Evolutionary conservation across 1,140 invertebrate species (phyloP).

Genomic region (Phthorimaea operculella): DNA sequence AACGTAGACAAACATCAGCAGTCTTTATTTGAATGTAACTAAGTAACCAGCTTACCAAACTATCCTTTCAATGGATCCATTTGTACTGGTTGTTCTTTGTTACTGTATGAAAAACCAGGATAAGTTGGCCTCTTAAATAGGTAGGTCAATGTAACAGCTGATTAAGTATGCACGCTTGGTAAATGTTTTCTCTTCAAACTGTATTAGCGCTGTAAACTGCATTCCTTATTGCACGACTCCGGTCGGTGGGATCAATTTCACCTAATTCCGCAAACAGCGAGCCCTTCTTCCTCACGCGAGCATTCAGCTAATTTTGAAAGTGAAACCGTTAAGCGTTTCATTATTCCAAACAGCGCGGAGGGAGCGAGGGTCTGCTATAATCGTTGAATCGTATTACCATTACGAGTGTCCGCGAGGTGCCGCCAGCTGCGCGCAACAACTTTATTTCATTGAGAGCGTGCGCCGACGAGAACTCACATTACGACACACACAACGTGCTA

Average conservation of each 20-base stretch:
- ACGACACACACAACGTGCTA: neutral
- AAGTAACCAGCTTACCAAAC: too few species aligned
- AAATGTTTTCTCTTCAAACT: too few species aligned
- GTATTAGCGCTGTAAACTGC: neutral
- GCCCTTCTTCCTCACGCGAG: constrained; percentile 8
- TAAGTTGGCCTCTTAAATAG: too few species aligned
- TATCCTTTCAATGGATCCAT: too few species aligned
- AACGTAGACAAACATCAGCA: too few species aligned
- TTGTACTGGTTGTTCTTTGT: too few species aligned
- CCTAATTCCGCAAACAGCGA: neutral
- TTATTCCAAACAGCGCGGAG: constrained; percentile 45
- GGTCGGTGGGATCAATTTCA: constrained; percentile 1
- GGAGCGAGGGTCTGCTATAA: constrained; percentile 41
- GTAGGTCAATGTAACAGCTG: too few species aligned
- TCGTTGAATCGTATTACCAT: constrained; percentile 64
- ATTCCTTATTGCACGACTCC: neutral
- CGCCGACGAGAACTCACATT: constrained; percentile 3
- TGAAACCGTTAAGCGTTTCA: constrained; percentile 41
- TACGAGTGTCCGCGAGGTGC: constrained; percentile 55
- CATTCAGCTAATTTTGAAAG: constrained; percentile 45
- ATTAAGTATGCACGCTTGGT: too few species aligned
- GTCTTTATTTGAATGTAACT: too few species aligned
- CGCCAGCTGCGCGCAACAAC: constrained; percentile 60
- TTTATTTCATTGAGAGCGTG: constrained; percentile 42
- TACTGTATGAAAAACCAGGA: too few species aligned